Evolutionary conservation across 2,113 vertebrate genomes (phyloP).

Genomic region (Zonotrichia leucophrys): DNA sequence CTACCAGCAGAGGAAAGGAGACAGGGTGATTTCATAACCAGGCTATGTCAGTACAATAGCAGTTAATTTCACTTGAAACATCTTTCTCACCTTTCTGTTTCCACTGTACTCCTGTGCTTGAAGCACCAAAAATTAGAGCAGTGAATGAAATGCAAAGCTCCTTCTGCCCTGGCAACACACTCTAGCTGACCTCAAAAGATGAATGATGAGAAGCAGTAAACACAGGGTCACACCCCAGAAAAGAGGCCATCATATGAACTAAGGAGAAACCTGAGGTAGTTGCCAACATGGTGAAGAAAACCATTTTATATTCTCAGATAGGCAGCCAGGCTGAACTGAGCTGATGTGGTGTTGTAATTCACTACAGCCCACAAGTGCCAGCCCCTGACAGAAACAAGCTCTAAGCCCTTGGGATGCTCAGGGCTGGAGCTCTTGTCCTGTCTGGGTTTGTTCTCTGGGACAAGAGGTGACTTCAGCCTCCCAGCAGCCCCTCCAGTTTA

Average conservation of each 20-base stretch:
- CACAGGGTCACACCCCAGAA: neutral
- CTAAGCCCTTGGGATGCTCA: neutral
- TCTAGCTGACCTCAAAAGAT: neutral
- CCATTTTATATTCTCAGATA: neutral
- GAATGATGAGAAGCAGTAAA: neutral
- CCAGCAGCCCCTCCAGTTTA: fast-evolving
- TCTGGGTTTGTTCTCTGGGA: fast-evolving
- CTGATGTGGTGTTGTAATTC: neutral
- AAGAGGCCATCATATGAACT: neutral
- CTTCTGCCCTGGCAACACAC: neutral
- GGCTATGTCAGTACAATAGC: neutral
- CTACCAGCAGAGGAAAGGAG: neutral
- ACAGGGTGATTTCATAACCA: neutral
- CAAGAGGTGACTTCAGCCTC: neutral
- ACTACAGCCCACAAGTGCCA: neutral
- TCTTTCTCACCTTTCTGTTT: neutral
- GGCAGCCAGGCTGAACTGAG: neutral
- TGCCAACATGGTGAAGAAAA: neutral
- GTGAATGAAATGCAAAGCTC: neutral
- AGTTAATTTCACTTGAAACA: neutral
- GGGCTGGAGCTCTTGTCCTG: fast-evolving
- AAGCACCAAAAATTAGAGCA: neutral
- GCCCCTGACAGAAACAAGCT: neutral
- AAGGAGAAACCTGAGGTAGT: neutral
- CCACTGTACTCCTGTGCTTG: neutral